These are phyloP conservation scores for Theocolax elegans DNA, from an alignment of 1,140 invertebrate species.

Conservation along the genomic window DNA sequence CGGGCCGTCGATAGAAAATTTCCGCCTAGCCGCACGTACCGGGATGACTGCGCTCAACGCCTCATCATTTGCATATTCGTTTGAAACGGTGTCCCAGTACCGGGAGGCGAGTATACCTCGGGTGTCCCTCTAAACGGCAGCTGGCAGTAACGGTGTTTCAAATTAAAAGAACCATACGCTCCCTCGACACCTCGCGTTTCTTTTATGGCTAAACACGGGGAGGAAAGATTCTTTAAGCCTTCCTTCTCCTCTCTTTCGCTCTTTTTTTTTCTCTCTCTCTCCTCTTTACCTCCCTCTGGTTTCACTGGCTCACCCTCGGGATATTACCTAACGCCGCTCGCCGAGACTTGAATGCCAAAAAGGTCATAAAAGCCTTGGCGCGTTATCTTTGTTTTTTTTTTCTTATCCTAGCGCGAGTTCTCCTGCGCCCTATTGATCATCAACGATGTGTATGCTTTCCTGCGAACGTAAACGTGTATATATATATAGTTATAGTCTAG, in stretches of 20 bases:
- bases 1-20: constrained; percentile 1
- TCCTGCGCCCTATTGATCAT: constrained; percentile 36
- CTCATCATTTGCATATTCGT: constrained; percentile 68
- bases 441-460: constrained; percentile 1
- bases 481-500: constrained; percentile 26
- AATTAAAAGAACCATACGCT: constrained; percentile 68
- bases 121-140: too few species aligned
- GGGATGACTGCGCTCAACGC: constrained; percentile 51
- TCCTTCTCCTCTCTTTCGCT: constrained; percentile 29
- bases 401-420: constrained; percentile 18
- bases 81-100: constrained; percentile 68
- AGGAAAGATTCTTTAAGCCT: background rate
- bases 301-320: constrained; percentile 49
- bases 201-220: background rate
- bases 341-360: constrained; percentile 64
- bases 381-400: constrained; percentile 56
- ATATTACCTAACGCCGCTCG: constrained; percentile 63
- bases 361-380: constrained; percentile 57
- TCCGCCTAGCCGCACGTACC: constrained; percentile 42
- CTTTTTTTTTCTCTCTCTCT: background rate
- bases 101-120: too few species aligned
- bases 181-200: constrained; percentile 38
- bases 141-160: constrained; percentile 53
- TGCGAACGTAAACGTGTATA: constrained; percentile 6
- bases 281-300: background rate